Evolutionary conservation across 2,113 vertebrate species (phyloP), one percentile per base, ranked within the genome.

Genomic region (Xiphophorus maculatus): DNA sequence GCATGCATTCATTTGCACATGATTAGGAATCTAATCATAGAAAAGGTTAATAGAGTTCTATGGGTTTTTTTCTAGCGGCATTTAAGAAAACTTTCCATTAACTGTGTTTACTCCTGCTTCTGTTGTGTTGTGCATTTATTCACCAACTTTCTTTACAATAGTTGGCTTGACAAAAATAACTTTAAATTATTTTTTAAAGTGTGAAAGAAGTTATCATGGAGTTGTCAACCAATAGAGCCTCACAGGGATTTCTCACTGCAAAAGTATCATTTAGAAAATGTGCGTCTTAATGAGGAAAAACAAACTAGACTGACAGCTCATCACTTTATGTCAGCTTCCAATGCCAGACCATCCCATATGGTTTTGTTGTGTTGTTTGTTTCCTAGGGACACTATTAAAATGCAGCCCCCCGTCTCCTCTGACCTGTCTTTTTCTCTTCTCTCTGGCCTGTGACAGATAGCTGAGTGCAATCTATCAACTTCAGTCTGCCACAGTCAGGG

Each of bases 221-320:
- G 58, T 4, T 32, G 73, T 76, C 17, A 12, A 79, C 63, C 29
- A 8, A 10, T 32, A 62, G 74, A 80, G 73, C 62, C 62, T 77
- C 73, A 44, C 13, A 67, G 42, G 42, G 71, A 71, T 87, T 88
- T 76, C 61, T 67, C 69, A 71, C 66, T 35, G 66, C 54, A 81
- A 64, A 81, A 58, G 81, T 73, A 63, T 72, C 76, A 82, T 83
- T 88, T 83, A 66, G 80, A 73, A 86, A 81, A 80, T 80, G 87
- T 79, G 85, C 83, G 87, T 79, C 65, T 85, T 93, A 90, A 91
- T 91, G 85, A 87, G 86, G 73, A 83, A 78, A 86, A 90, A 85
- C 79, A 84, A 89, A 87, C 79, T 42, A 67, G 71, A 65, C 74
- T 89, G 91, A 84, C 90, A 91, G 87, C 80, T 90, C 89, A 87